Evolutionary conservation across 2,113 vertebrate species (phyloP).

Genomic region (Lucifuga dentata): DNA sequence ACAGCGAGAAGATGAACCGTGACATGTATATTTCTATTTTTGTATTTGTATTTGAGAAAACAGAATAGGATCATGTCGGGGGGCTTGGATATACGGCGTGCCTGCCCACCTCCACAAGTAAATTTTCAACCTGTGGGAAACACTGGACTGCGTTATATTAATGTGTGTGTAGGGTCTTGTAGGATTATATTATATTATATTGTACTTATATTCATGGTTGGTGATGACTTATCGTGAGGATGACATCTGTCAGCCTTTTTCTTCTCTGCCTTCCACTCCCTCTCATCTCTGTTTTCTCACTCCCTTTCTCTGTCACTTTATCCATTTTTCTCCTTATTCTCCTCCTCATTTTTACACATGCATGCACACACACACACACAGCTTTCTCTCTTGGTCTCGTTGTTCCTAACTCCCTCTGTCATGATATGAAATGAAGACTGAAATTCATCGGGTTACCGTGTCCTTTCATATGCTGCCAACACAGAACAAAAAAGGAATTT

Average conservation of each 20-base stretch:
- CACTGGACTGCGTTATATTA: no score
- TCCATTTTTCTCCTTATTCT: slow-evolving; percentile 16
- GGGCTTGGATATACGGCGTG: no score
- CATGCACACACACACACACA: slow-evolving; percentile 33
- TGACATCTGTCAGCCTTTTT: slow-evolving; percentile 24
- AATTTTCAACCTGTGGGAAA: no score
- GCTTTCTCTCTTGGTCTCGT: slow-evolving; percentile 23
- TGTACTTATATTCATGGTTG: no score
- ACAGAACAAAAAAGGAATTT: slow-evolving; percentile 50
- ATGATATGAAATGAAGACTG: slow-evolving; percentile 69
- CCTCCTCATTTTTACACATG: slow-evolving; percentile 23
- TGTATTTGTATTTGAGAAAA: no score
- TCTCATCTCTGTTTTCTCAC: slow-evolving; percentile 19
- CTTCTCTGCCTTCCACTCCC: slow-evolving; percentile 5
- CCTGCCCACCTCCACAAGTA: no score
- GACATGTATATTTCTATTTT: no score
- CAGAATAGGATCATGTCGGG: no score
- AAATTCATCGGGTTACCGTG: slow-evolving; percentile 66
- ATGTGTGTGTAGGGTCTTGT: no score
- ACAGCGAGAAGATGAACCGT: no score
- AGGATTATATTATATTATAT: no score
- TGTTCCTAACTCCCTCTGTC: slow-evolving; percentile 57
- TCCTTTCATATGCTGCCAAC: slow-evolving; percentile 73
- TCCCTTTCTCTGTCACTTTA: slow-evolving; percentile 25
- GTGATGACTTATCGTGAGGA: background rate